phyloP scores from a whole-genome alignment of 2,797 vertebrate genomes.

The Gymnocypris eckloni region DNA sequence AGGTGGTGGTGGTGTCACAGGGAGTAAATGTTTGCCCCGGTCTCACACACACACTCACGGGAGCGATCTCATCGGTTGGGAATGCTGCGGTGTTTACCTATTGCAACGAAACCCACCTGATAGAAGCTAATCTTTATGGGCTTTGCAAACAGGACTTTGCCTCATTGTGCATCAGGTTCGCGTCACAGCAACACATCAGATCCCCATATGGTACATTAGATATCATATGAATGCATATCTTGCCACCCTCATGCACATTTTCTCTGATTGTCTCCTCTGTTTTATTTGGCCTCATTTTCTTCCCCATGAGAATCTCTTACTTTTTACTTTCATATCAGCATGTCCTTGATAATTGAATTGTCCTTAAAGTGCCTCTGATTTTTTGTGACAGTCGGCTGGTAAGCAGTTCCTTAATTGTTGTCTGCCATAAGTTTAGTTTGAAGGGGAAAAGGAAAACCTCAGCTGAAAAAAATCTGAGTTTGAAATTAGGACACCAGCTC shows the following conservation, averaged over 20 bases:
- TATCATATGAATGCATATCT: slow-evolving; percentile 45
- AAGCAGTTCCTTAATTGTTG: slow-evolving; percentile 46
- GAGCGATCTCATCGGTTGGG: slow-evolving; percentile 79
- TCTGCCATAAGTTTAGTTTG: slow-evolving; percentile 39
- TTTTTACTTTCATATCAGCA: slow-evolving; percentile 26
- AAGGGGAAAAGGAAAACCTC: slow-evolving; percentile 34
- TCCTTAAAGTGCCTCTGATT: slow-evolving; percentile 56
- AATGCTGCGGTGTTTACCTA: slow-evolving; percentile 82
- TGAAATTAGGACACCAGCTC: slow-evolving; percentile 54
- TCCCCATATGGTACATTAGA: slow-evolving; percentile 63
- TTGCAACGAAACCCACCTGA: slow-evolving; percentile 82
- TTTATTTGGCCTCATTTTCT: slow-evolving; percentile 42
- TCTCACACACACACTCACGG: slow-evolving; percentile 57
- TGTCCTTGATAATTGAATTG: slow-evolving; percentile 62
- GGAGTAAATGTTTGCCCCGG: slow-evolving; percentile 81
- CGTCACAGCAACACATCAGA: slow-evolving; percentile 51
- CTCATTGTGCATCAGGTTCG: slow-evolving; percentile 67
- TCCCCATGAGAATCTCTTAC: slow-evolving; percentile 32
- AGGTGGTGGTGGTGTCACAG: slow-evolving; percentile 74
- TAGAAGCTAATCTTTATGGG: slow-evolving; percentile 84
- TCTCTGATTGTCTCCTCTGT: slow-evolving; percentile 54
- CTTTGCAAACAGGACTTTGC: slow-evolving; percentile 84
- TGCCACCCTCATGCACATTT: slow-evolving; percentile 57
- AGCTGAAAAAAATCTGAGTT: not conserved
- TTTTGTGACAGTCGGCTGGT: slow-evolving; percentile 52